These are phyloP conservation scores for Eristalis tenax DNA, from an alignment of 2,888 invertebrate genomes.

Conservation along the genomic window DNA sequence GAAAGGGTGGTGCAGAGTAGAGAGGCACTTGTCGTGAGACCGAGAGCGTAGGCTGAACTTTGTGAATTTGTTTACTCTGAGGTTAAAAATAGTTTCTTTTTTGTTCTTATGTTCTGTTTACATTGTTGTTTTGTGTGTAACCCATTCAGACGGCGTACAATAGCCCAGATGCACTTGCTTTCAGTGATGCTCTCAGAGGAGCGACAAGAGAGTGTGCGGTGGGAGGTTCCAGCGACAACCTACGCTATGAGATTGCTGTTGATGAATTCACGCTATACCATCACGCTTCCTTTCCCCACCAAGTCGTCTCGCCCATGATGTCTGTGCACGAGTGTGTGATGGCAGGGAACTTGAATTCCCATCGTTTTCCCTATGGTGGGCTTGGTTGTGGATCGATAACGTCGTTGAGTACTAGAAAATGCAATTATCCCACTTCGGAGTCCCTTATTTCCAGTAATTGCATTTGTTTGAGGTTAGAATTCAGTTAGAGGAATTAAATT, in stretches of 20 bases:
- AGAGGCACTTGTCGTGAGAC: neutral
- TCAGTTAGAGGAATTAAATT: neutral
- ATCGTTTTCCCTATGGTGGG: neutral
- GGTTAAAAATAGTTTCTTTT: slow-evolving; percentile 57
- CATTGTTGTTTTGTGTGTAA: slow-evolving; percentile 3
- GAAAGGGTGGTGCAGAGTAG: neutral
- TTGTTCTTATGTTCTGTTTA: slow-evolving; percentile 42
- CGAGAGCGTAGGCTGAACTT: slow-evolving; percentile 3
- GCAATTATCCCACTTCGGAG: slow-evolving; percentile 5
- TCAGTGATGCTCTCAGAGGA: no score
- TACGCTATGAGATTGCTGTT: neutral
- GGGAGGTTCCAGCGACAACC: neutral
- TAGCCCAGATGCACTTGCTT: neutral
- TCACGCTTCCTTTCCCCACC: neutral
- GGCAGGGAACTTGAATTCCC: neutral
- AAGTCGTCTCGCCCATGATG: neutral
- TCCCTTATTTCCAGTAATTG: slow-evolving; percentile 28
- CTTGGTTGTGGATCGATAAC: neutral
- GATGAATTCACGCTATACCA: neutral
- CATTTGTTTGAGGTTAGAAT: slow-evolving; percentile 46
- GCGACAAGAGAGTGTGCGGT: neutral
- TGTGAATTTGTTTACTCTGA: slow-evolving; percentile 41
- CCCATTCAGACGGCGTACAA: neutral
- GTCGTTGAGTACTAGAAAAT: neutral
- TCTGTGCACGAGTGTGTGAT: neutral